A percentile compares a stretch with the other conserved stretches of the same genome.
phyloP scores from a whole-genome alignment of 2,113 vertebrate species.

The Vimba vimba region DNA sequence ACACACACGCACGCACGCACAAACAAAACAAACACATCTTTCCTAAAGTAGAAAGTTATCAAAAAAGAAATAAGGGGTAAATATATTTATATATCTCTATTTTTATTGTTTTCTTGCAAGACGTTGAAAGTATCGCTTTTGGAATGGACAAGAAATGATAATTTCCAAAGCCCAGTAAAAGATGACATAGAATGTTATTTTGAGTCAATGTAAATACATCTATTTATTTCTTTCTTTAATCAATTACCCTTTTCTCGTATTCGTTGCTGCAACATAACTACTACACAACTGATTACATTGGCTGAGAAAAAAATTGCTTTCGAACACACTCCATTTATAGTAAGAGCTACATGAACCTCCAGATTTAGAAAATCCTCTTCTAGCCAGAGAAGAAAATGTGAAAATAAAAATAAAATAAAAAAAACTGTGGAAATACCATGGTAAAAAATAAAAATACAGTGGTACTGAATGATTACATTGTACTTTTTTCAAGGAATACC shows the following conservation, averaged over 20 bases:
- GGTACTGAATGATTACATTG: background rate
- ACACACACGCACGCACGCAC: background rate
- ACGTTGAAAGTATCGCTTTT: background rate
- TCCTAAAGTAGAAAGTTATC: constrained; percentile 56
- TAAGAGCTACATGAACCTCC: background rate
- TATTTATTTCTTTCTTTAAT: background rate
- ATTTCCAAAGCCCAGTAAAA: background rate
- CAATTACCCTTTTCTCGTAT: background rate
- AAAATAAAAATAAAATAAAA: too few relatives aligned
- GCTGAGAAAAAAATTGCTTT: background rate
- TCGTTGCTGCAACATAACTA: background rate
- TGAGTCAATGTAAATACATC: background rate
- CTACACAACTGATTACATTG: background rate
- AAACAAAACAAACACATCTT: constrained; percentile 43
- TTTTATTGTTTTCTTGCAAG: constrained; percentile 9
- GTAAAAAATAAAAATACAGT: background rate
- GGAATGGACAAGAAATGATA: background rate
- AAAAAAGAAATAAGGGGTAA: constrained; percentile 58
- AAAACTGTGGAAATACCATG: background rate
- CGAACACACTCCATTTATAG: background rate
- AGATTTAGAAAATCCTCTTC: background rate
- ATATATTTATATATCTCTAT: constrained; percentile 44
- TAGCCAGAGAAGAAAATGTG: background rate
- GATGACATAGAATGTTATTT: background rate
- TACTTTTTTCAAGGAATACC: background rate